Evolutionary conservation across 2,888 invertebrate genomes (phyloP).

Genomic region (Dione vanillae): DNA sequence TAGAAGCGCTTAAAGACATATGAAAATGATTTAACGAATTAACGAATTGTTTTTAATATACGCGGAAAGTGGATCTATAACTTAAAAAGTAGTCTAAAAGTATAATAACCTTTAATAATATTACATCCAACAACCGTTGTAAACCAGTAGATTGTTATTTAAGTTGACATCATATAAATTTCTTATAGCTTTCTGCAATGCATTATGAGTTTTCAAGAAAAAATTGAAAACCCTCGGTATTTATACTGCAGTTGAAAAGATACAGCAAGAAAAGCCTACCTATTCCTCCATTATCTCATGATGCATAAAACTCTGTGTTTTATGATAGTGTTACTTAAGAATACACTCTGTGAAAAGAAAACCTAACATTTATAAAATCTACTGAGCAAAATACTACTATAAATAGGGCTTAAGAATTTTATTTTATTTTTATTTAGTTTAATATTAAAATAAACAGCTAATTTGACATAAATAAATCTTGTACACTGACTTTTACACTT

Average conservation of each 20-base stretch:
- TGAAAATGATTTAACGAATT: too few species aligned
- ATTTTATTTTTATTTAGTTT: too few species aligned
- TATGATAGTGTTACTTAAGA: conserved; percentile 23
- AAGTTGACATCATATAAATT: conserved; percentile 5
- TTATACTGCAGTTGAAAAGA: conserved; percentile 23
- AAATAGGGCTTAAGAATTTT: too few species aligned
- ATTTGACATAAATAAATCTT: too few species aligned
- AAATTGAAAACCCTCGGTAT: conserved; percentile 14
- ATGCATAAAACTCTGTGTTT: conserved; percentile 20
- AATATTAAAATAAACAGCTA: too few species aligned
- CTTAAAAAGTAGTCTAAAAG: too few species aligned
- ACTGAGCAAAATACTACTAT: neutral
- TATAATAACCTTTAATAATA: too few species aligned
- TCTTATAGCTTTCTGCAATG: neutral
- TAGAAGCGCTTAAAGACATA: too few species aligned
- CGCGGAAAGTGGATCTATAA: too few species aligned
- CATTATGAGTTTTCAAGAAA: conserved; percentile 8
- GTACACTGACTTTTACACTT: neutral
- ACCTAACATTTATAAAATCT: conserved; percentile 5
- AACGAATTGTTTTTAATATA: too few species aligned
- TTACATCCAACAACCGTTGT: too few species aligned
- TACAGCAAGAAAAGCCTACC: conserved; percentile 21
- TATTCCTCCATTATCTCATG: conserved; percentile 23
- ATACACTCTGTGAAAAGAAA: conserved; percentile 6
- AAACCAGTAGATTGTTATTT: neutral